Base-by-base conservation (phyloP, 2,797 vertebrate genomes). In the Lithobates pipiens region DNA sequence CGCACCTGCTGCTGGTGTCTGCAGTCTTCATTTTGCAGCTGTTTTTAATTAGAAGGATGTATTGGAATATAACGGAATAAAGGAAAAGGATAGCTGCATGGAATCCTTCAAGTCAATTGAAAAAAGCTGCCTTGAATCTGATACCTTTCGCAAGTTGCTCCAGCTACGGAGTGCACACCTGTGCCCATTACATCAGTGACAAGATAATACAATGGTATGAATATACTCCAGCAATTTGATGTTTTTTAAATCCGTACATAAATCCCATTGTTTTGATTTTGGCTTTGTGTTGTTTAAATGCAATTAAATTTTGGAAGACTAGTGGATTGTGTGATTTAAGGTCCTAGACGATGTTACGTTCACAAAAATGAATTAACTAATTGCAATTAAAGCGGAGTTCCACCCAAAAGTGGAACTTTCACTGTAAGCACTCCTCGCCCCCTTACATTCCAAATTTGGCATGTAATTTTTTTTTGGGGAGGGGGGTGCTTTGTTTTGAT, bases 141-240 rank as follows among this genome's bases (percentile, higher is more conserved):
- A 71, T 39, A 39, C n/a, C 25, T 72, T 50, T 32, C 54, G 29
- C 70, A 54, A 68, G 50, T 76, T 11, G 23, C 29, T 54, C 2
- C 9, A 15, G 42, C 72, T 32, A 21, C 32, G 10, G 42, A 50
- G 63, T 5, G 81, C 73, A 69, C 81, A 76, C 81, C 81, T 76
- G 81, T 36, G 63, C 63, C 73, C 67, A 76, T 83, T 82, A 74
- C 80, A 63, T 73, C 69, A 63, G 50, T 82, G 80, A 73, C 79
- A 72, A 34, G 61, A 83, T 69, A 73, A 74, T 73, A 50, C 67
- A 32, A 9, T 16, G 21, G 3, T 65, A 61, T 44, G 34, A 29
- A 61, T 68, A 10, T 65, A n/a, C 25, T 44, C 21, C 6, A 36
- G 54, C 21, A 32, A 13, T 32, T 71, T 71, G 46, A 57, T 72